Base-by-base conservation (phyloP, 2,113 vertebrate genomes). In the Serilophus lunatus region DNA sequence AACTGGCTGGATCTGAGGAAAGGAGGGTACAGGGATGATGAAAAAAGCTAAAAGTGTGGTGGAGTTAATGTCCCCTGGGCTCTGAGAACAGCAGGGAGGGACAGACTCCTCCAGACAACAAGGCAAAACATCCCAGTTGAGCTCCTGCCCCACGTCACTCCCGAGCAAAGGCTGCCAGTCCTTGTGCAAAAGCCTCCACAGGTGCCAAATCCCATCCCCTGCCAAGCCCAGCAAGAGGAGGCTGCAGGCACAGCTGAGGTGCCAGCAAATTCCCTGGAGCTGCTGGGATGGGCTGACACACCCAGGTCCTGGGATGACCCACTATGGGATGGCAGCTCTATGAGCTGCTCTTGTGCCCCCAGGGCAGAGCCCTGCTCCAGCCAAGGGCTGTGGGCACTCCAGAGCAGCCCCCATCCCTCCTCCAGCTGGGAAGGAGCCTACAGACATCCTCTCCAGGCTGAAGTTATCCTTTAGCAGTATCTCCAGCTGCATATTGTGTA, bases 1-100 rank as follows among this genome's bases (percentile, higher is more conserved):
- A 78, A 54, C 17, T 33, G 44, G 20, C 61, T 68, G 71, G 45
- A 72, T 69, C 44, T 82, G 70, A 71, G 35, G 70, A 33, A 79
- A 38, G 7, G 4, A 25, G 7, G 29, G 18, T 8, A 51, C 7
- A 59, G 35, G 45, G 56, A 61, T 33, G 65, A 74, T 4, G 40
- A 56, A 44, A 49, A 28, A 22, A 35, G 90, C 54, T n/a, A 66
- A 35, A 17, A 61, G 44, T 0, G 5, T 1, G 0, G 56, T 2
- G 7, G 77, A 38, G 33, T 16, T 33, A 11, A 16, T 0, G 2
- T 65, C 36, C 50, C 68, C 24, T 3, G 23, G 36, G 35, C 38
- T 89, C 78, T 56, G 60, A 49, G 35, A 60, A 26, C 53, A 69
- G 53, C 75, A 68, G 70, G 38, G 51, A 85, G 70, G 78, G 61